Base-by-base conservation (phyloP, 2,797 vertebrate genomes). In the Eptatretus atami region DNA sequence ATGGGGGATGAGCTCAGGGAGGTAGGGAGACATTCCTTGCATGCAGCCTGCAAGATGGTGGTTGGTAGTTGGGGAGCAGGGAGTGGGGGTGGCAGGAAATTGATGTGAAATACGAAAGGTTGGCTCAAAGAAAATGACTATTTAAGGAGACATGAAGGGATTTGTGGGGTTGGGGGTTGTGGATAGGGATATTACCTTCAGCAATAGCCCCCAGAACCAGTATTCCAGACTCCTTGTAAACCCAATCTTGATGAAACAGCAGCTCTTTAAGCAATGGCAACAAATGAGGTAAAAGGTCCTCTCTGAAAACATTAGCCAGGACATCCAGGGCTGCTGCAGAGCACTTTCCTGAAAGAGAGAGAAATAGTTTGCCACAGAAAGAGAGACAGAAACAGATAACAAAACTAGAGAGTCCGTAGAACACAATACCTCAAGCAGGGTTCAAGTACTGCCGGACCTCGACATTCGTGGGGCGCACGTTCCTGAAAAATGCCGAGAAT, bases 11-110 rank as follows among this genome's bases (percentile, higher is more conserved):
- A 94, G 79, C 74, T 94, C 87, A 0, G 87, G 86, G 70, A 94
- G 75, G 74, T 92, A 94, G 9, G 81, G 81, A 72, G 88, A 88
- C 87, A 94, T 94, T 64, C 87, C 87, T 67, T 93, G 86, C 86
- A 94, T 94, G 64, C 86, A 94, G 67, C 87, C 87, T 94, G 69
- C 12, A 66, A 68, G 12, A 57, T 65, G 12, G 71, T 6, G 55
- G 19, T 14, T 5, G 55, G 19, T 3, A 9, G 14, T 14, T 14
- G 55, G 55, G 14, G 55, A 60, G 9, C 3, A 9, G 19, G 55
- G 55, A 3, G 55, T 4, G 55, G 19, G 55, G 19, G 55, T 5
- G 55, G 19, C 55, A 60, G 14, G 19, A 9, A 9, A 19, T 15
- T 4, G 19, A 19, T 15, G 9, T 15, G 55, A 60, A 14, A 60